phyloP scores from a whole-genome alignment of 2,888 invertebrate genomes.

The Gastracanthus pulcherrimus region DNA sequence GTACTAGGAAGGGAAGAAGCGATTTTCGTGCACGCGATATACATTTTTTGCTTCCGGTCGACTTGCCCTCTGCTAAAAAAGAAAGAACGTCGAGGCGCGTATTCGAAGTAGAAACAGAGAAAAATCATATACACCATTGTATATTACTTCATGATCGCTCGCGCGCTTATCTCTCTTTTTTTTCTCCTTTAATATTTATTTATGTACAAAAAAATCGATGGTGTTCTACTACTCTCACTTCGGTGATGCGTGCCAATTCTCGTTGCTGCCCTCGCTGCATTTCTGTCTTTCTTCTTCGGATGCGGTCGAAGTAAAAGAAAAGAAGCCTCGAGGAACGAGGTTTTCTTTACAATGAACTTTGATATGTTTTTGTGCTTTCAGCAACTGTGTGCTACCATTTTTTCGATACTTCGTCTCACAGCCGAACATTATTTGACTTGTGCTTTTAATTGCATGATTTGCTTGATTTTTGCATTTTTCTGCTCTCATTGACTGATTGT shows the following conservation, averaged over 20 bases:
- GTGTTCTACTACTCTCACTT: constrained; percentile 20
- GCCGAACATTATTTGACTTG: constrained; percentile 13
- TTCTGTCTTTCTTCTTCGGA: not conserved
- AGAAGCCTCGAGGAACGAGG: not conserved
- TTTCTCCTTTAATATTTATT: constrained; percentile 31
- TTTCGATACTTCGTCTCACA: constrained; percentile 20
- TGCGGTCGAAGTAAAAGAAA: not conserved
- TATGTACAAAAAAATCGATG: constrained; percentile 52
- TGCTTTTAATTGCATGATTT: not conserved
- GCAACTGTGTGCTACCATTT: not conserved
- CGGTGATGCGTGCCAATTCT: constrained; percentile 30
- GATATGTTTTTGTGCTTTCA: constrained; percentile 12
- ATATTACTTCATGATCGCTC: constrained; percentile 28
- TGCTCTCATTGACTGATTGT: constrained; percentile 15
- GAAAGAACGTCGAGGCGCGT: constrained; percentile 40
- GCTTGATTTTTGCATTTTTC: not conserved
- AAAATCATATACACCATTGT: constrained; percentile 27
- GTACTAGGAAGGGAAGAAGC: not conserved
- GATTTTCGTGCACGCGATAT: not conserved
- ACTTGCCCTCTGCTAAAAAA: constrained; percentile 37
- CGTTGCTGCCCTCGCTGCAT: constrained; percentile 20
- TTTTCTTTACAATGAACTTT: no score
- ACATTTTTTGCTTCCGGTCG: not conserved
- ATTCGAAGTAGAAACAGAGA: constrained; percentile 42
- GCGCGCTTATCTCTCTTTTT: constrained; percentile 11